A percentile compares a stretch with the other conserved stretches of the same genome.
Conservation (phyloP, 1,140 invertebrate species). For the Atta cephalotes region DNA sequence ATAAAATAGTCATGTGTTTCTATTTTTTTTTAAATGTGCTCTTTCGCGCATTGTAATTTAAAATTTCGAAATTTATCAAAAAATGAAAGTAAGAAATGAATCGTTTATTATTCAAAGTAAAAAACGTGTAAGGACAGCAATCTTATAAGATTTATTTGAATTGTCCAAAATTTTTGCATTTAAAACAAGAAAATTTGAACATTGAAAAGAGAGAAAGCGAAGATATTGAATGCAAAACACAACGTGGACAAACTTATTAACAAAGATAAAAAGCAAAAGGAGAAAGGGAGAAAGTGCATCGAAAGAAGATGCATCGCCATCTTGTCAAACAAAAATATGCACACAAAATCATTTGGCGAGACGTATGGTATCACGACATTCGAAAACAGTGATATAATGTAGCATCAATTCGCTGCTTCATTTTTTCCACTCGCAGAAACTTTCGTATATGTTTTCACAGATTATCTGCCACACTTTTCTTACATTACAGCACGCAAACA, state of each 20-base stretch:
- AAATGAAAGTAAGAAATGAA: too few species aligned
- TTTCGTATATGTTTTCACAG: neutral
- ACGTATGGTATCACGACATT: neutral
- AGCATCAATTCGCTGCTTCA: neutral
- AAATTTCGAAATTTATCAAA: too few species aligned
- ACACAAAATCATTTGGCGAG: neutral
- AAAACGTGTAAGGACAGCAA: too few species aligned
- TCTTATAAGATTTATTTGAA: too few species aligned
- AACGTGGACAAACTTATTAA: neutral
- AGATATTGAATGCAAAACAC: too few species aligned
- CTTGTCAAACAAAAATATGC: neutral
- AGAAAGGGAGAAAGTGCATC: neutral
- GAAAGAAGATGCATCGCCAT: neutral
- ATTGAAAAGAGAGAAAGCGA: too few species aligned
- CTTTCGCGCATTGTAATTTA: too few species aligned
- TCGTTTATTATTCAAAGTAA: too few species aligned
- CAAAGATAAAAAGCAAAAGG: neutral
- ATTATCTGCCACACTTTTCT: neutral
- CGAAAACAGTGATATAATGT: neutral
- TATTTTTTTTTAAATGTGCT: too few species aligned
- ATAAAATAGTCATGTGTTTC: too few species aligned
- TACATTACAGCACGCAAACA: neutral
- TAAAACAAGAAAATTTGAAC: too few species aligned
- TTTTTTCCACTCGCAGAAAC: neutral
- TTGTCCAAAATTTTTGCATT: too few species aligned